These are phyloP conservation scores for Aproaerema taeniolella DNA, from an alignment of 2,888 invertebrate genomes.

Conservation along the genomic window DNA sequence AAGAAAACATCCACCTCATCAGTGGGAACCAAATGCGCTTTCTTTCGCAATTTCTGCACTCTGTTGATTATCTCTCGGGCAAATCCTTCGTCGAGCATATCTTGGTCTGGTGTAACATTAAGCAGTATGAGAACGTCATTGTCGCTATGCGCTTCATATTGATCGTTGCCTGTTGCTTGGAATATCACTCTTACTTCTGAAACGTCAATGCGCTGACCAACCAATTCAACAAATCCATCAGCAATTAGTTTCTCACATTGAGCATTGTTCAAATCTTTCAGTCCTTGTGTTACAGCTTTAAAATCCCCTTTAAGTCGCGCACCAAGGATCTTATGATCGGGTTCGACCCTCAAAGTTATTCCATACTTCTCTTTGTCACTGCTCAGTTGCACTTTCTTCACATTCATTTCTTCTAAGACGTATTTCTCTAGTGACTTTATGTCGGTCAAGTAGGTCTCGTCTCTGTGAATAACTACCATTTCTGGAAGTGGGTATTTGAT, in stretches of 20 bases:
- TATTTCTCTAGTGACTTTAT: slow-evolving; percentile 88
- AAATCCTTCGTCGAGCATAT: slow-evolving; percentile 95
- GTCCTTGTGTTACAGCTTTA: slow-evolving; percentile 88
- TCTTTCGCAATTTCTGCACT: slow-evolving; percentile 96
- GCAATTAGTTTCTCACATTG: slow-evolving; percentile 87
- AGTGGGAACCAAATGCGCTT: slow-evolving; percentile 93
- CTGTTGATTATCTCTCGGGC: slow-evolving; percentile 97
- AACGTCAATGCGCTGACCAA: slow-evolving; percentile 86
- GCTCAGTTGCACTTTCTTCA: slow-evolving; percentile 88
- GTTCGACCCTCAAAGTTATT: slow-evolving; percentile 93
- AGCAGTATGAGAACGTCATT: slow-evolving; percentile 92
- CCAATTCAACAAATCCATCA: slow-evolving; percentile 83
- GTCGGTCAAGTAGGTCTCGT: slow-evolving; percentile 85
- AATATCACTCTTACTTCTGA: slow-evolving; percentile 91
- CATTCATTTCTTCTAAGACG: slow-evolving; percentile 95
- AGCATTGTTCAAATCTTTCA: slow-evolving; percentile 86
- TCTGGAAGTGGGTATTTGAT: slow-evolving; percentile 98
- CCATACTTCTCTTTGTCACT: slow-evolving; percentile 95
- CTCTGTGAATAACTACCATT: slow-evolving; percentile 95
- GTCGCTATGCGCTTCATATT: slow-evolving; percentile 94
- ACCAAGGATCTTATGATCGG: slow-evolving; percentile 95
- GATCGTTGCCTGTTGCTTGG: slow-evolving; percentile 81
- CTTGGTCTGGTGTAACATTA: slow-evolving; percentile 92
- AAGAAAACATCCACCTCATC: slow-evolving; percentile 93
- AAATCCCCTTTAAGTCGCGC: slow-evolving; percentile 92